A percentile compares a stretch with the other conserved stretches of the same genome.
These are phyloP conservation scores for Embiotoca jacksoni DNA, from an alignment of 2,113 vertebrate species.

Conservation along the genomic window DNA sequence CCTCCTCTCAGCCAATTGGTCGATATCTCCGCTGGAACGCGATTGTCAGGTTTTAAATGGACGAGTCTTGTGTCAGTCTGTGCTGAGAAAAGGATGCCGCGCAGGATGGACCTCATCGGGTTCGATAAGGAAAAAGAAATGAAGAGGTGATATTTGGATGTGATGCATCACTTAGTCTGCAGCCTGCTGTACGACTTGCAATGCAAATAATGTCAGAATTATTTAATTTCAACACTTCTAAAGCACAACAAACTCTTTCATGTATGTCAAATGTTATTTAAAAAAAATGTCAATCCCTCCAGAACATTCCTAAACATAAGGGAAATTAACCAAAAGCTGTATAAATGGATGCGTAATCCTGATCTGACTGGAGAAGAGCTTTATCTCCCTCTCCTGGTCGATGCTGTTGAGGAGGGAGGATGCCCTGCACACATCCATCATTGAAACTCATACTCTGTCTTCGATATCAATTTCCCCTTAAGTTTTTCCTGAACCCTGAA, in stretches of 20 bases:
- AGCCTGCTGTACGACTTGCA: background rate
- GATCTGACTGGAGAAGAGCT: slow-evolving; percentile 32
- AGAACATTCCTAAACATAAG: background rate
- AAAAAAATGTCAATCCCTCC: background rate
- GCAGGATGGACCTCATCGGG: slow-evolving; percentile 32
- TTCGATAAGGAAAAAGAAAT: slow-evolving; percentile 2
- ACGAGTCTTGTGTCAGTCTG: slow-evolving; percentile 65
- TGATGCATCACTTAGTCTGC: background rate
- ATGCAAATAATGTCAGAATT: background rate
- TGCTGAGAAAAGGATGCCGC: slow-evolving; percentile 21
- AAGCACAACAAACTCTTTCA: background rate
- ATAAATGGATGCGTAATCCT: background rate
- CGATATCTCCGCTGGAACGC: slow-evolving; percentile 70
- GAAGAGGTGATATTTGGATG: background rate
- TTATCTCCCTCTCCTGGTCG: slow-evolving; percentile 81
- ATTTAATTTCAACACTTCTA: background rate
- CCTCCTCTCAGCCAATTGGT: slow-evolving; percentile 78
- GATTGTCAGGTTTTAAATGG: slow-evolving; percentile 70
- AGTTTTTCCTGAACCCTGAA: background rate
- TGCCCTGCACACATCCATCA: background rate
- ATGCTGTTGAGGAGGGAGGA: background rate
- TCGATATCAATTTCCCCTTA: background rate
- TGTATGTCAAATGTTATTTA: background rate
- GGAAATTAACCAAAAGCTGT: background rate
- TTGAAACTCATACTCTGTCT: background rate